Conservation (phyloP, 2,888 invertebrate species). For the Synanthedon tipuliformis region DNA sequence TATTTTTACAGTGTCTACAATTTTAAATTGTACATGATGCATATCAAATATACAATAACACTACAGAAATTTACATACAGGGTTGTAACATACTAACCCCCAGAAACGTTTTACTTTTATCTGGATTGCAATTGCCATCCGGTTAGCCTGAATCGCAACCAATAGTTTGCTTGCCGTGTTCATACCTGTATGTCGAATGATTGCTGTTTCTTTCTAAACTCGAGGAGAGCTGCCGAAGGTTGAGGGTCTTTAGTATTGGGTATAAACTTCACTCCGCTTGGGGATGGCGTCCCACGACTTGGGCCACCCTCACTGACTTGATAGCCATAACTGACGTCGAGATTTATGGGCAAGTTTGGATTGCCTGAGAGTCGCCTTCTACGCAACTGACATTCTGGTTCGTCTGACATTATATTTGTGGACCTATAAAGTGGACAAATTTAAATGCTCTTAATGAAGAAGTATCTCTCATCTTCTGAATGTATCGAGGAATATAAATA, state of each 20-base stretch:
- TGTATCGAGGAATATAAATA: not conserved
- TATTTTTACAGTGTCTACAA: no score
- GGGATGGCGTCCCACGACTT: constrained; percentile 50
- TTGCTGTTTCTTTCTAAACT: constrained; percentile 61
- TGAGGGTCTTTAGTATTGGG: constrained; percentile 24
- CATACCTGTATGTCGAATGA: constrained; percentile 61
- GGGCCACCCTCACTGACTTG: constrained; percentile 47
- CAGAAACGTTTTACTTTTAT: no score
- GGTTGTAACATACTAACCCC: no score
- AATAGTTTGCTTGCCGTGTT: no score
- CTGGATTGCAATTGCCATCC: no score
- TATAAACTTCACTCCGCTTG: constrained; percentile 39
- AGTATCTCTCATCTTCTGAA: not conserved
- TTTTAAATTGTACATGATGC: no score
- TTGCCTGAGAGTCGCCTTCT: constrained; percentile 47
- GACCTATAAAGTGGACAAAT: not conserved
- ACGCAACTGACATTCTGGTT: constrained; percentile 39
- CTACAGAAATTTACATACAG: no score
- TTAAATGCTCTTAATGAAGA: not conserved
- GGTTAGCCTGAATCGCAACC: no score
- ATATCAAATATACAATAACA: no score
- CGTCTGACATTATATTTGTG: constrained; percentile 35
- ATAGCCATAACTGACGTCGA: constrained; percentile 47
- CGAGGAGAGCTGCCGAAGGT: constrained; percentile 38
- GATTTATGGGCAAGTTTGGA: constrained; percentile 40